Evolutionary conservation across 2,888 invertebrate species (phyloP).

Genomic region (Anoplius nigerrimus): DNA sequence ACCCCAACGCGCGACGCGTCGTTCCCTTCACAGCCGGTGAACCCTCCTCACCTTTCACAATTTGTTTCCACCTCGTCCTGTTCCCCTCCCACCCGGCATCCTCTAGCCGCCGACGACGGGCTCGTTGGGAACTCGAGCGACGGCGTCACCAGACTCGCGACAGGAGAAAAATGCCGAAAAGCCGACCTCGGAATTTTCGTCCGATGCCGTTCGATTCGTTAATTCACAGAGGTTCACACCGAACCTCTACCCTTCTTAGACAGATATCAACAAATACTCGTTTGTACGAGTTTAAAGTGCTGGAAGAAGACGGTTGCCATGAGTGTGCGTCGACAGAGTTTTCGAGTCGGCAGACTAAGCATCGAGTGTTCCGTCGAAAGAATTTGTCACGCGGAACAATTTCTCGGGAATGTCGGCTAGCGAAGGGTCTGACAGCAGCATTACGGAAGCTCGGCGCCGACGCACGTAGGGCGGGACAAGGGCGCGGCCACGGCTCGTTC

Average conservation of each 20-base stretch:
- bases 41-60: constrained; percentile 44
- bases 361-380: too few relatives aligned
- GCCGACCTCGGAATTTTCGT: too few relatives aligned
- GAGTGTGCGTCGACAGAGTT: too few relatives aligned
- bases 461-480: constrained; percentile 61
- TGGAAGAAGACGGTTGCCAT: too few relatives aligned
- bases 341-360: too few relatives aligned
- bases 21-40: constrained; percentile 22
- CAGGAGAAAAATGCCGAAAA: neutral
- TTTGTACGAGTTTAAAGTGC: too few relatives aligned
- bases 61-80: constrained; percentile 42
- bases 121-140: constrained; percentile 8
- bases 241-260: too few relatives aligned
- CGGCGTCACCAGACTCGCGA: neutral
- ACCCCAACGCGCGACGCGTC: constrained; percentile 6
- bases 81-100: neutral
- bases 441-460: constrained; percentile 61
- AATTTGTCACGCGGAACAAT: too few relatives aligned
- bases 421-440: constrained; percentile 21
- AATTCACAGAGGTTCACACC: too few relatives aligned
- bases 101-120: neutral
- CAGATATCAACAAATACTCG: too few relatives aligned
- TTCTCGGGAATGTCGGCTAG: too few relatives aligned
- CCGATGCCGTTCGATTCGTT: too few relatives aligned
- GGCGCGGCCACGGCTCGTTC: constrained; percentile 64